Conservation (phyloP, 1,140 invertebrate species). For the Neodiprion lecontei region DNA sequence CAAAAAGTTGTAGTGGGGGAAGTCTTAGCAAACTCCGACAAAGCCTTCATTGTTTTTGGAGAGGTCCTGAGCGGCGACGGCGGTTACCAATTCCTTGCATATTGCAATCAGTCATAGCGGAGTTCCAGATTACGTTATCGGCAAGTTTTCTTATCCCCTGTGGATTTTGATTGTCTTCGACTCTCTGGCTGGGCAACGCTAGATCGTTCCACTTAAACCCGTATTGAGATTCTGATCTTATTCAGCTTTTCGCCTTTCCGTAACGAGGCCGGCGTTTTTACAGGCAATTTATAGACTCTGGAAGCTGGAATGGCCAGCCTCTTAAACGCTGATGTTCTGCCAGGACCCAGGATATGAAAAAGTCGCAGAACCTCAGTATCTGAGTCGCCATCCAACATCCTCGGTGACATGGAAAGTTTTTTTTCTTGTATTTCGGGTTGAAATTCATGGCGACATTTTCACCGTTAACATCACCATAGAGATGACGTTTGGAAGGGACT, state of each 20-base stretch:
- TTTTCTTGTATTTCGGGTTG: too few species aligned
- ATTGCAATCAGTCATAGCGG: constrained; percentile 14
- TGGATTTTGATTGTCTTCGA: neutral
- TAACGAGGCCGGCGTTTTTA: neutral
- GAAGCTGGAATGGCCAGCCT: neutral
- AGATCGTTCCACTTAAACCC: too few species aligned
- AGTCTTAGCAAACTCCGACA: neutral
- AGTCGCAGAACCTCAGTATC: too few species aligned
- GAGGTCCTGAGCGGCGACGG: neutral
- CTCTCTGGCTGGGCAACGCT: neutral
- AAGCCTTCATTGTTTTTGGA: neutral
- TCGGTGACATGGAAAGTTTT: too few species aligned
- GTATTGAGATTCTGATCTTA: too few species aligned
- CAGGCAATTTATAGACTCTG: neutral
- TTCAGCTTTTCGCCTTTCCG: too few species aligned
- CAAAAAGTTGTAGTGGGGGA: constrained; percentile 29
- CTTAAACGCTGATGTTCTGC: too few species aligned
- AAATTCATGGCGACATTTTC: too few species aligned
- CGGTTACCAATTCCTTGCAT: neutral
- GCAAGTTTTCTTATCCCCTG: constrained; percentile 12
- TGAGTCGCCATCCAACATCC: too few species aligned
- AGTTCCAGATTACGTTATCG: constrained; percentile 20
- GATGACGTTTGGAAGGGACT: too few species aligned
- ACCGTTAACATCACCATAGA: too few species aligned
- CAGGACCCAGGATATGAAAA: too few species aligned